phyloP scores from a whole-genome alignment of 1,140 invertebrate species.

The Centruroides vittatus region DNA sequence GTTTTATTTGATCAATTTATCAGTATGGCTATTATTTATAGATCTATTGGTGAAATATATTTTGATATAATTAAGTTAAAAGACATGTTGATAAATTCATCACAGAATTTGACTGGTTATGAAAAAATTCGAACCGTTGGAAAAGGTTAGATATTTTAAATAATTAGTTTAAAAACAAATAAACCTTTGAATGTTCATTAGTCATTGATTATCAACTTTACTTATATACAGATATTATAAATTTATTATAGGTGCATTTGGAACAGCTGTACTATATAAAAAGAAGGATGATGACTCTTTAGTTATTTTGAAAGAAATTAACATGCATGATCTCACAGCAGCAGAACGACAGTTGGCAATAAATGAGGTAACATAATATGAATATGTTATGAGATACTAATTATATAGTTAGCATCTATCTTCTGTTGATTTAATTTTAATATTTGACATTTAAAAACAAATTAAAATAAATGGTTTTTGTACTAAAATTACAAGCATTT shows the following conservation, averaged over 20 bases:
- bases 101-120: constrained; percentile 25
- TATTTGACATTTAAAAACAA: no score
- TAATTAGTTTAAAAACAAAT: background rate
- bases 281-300: constrained; percentile 46
- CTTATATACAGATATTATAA: background rate
- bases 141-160: constrained; percentile 31
- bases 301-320: constrained; percentile 62
- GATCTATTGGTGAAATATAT: constrained; percentile 31
- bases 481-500: no score
- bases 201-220: background rate
- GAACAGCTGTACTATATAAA: constrained; percentile 52
- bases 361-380: constrained; percentile 43
- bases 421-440: no score
- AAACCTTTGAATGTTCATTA: background rate
- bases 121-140: constrained; percentile 45
- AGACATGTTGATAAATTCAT: constrained; percentile 12
- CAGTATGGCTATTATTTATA: background rate
- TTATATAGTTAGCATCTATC: no score
- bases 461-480: no score
- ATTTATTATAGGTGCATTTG: constrained; percentile 47
- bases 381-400: background rate
- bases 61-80: constrained; percentile 32
- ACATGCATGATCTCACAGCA: constrained; percentile 51
- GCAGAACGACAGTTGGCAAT: constrained; percentile 52
- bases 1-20: no score